These are phyloP conservation scores for Isaurus tuberculatus DNA, from an alignment of 92 coral and sea anemone species.

Conservation along the genomic window DNA sequence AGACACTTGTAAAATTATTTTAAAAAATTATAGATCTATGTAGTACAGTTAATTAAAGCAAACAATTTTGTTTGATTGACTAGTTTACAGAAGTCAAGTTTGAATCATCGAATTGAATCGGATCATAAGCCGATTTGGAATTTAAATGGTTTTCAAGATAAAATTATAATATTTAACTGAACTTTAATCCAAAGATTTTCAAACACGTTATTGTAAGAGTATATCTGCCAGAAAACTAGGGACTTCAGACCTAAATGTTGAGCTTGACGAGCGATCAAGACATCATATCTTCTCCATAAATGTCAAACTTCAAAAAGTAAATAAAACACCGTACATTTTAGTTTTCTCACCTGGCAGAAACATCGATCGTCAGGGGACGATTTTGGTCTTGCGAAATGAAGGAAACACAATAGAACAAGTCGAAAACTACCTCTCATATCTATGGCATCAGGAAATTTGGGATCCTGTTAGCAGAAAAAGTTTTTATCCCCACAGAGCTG, in stretches of 20 bases:
- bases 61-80: neutral
- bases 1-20: too few species aligned
- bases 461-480: neutral
- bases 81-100: neutral
- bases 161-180: neutral
- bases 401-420: constrained; percentile 39
- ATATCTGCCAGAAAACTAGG: neutral
- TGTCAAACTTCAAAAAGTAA: neutral
- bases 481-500: neutral
- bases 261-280: neutral
- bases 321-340: neutral
- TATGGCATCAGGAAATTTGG: neutral
- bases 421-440: constrained; percentile 55
- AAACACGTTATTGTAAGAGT: neutral
- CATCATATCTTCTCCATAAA: neutral
- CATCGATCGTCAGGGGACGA: constrained; percentile 56
- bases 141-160: too few species aligned
- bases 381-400: constrained; percentile 51
- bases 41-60: neutral
- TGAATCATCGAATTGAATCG: neutral
- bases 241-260: neutral
- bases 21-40: neutral
- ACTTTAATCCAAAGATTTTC: neutral
- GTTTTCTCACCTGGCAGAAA: constrained; percentile 60
- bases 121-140: neutral